phyloP scores from a whole-genome alignment of 2,888 invertebrate genomes.

The Athalia cordata region DNA sequence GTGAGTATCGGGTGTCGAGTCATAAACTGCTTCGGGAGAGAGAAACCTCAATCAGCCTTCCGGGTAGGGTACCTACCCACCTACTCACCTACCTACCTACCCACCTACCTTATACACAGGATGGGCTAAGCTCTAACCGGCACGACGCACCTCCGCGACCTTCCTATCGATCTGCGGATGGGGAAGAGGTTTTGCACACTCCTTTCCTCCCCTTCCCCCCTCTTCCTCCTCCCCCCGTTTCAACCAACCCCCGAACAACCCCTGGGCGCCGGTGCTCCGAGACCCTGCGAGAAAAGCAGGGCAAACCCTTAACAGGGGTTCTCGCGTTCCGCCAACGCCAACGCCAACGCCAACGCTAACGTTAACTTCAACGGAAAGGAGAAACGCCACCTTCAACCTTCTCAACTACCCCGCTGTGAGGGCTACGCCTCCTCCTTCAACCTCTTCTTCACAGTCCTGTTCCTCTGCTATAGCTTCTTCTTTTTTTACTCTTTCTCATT shows the following conservation, averaged over 20 bases:
- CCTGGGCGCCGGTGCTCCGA: slow-evolving; percentile 36
- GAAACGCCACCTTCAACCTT: slow-evolving; percentile 12
- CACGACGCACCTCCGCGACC: slow-evolving; percentile 67
- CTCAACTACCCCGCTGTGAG: slow-evolving; percentile 9
- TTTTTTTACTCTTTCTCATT: slow-evolving; percentile 43
- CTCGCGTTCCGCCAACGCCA: slow-evolving; percentile 20
- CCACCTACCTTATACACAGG: not conserved
- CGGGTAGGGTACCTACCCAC: not conserved
- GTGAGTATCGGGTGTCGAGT: slow-evolving; percentile 22
- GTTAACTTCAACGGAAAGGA: not conserved
- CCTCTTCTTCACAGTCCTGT: slow-evolving; percentile 45
- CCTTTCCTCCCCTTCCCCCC: slow-evolving; percentile 55
- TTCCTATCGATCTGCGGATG: slow-evolving; percentile 69
- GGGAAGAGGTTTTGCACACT: slow-evolving; percentile 69
- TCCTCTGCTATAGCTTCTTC: slow-evolving; percentile 46
- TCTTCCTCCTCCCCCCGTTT: slow-evolving; percentile 46
- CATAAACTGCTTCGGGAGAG: slow-evolving; percentile 27
- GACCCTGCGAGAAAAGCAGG: slow-evolving; percentile 23
- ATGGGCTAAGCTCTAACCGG: slow-evolving; percentile 45
- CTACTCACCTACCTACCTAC: no score
- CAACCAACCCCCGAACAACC: slow-evolving; percentile 46
- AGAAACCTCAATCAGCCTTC: slow-evolving; percentile 39
- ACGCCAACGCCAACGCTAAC: slow-evolving; percentile 28
- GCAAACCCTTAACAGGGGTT: slow-evolving; percentile 15
- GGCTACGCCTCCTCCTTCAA: slow-evolving; percentile 42